Conservation (phyloP, 2,888 invertebrate genomes). For the Cheilosia vernalis region DNA sequence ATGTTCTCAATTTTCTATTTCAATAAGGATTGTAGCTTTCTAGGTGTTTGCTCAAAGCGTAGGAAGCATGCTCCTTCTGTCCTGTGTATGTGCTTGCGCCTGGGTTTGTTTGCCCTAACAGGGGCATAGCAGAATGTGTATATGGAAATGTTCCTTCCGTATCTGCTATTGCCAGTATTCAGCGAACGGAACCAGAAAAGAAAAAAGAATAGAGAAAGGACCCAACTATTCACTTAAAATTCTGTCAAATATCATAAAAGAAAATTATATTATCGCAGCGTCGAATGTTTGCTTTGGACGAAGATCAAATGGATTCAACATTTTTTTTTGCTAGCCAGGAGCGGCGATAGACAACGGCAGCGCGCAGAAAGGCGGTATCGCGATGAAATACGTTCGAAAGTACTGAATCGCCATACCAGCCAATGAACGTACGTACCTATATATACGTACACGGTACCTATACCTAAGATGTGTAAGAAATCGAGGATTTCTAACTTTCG, state of each 20-base stretch:
- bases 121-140: conserved; percentile 28
- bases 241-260: conserved; percentile 75
- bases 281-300: conserved; percentile 72
- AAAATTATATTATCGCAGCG: conserved; percentile 74
- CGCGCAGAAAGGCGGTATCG: conserved; percentile 27
- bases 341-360: conserved; percentile 26
- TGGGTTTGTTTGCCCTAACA: conserved; percentile 55
- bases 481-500: conserved; percentile 57
- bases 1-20: conserved; percentile 74
- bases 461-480: conserved; percentile 29
- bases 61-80: conserved; percentile 58
- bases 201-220: conserved; percentile 56
- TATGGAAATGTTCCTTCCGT: conserved; percentile 58
- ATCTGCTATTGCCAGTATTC: conserved; percentile 49
- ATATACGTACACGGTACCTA: too few species aligned
- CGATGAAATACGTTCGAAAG: conserved; percentile 42
- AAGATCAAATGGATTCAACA: conserved; percentile 69
- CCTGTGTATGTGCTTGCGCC: conserved; percentile 38
- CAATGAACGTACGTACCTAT: conserved; percentile 56
- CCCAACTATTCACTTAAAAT: conserved; percentile 75
- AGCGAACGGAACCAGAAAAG: conserved; percentile 43
- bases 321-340: conserved; percentile 40
- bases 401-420: conserved; percentile 19
- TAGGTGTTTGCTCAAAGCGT: conserved; percentile 72
- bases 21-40: conserved; percentile 71